Evolutionary conservation across 2,888 invertebrate species (phyloP), one percentile per base, ranked within the genome.

Genomic region (Megalurothrips usitatus): DNA sequence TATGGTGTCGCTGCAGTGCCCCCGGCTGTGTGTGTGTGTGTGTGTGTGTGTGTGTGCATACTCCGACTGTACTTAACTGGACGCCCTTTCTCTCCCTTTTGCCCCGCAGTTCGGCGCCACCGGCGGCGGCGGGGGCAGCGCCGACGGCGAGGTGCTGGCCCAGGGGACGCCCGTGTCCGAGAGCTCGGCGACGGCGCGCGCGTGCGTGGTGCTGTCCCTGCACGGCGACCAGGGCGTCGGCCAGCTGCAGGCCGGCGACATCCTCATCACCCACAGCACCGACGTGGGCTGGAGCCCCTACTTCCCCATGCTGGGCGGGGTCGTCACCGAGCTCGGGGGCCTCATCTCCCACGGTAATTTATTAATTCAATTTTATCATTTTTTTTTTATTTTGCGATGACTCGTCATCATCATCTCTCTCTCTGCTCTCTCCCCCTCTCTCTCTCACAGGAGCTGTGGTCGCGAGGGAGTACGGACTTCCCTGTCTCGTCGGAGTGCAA

Each of bases 281-380:
- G 95, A 96, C 85, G 92, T 95, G 83, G 94, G 94, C 1, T 96
- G 95, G 95, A 92, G 93, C 2, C 94, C 95, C 0, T 95, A 94
- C 87, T 96, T 95, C 86, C 94, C 94, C 0, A 89, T 95, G 79
- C 86, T 96, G 26, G 88, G 91, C 0, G 96, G 95, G 12, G 90
- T 95, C 79, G 92, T 94, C 12, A 95, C 95, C 0, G 95, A 96
- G 86, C 89, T 94, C 0, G 95, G 95, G 0, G 95, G 95, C 48
- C 89, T 95, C 4, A 92, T 95, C 84, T 95, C 95, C 58, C 95
- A 95, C 85, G 95, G 94, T 93, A 87, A 80, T 63, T 80, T 47
- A 19, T 19, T 12, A 75, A 79, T 1, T n/a, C n/a, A n/a, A 63
- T 28, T 68, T 78, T 34, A 48, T 48, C 12, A 10, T 49, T 80